Conservation (phyloP, 2,113 vertebrate genomes). For the Pachyramphus minor region DNA sequence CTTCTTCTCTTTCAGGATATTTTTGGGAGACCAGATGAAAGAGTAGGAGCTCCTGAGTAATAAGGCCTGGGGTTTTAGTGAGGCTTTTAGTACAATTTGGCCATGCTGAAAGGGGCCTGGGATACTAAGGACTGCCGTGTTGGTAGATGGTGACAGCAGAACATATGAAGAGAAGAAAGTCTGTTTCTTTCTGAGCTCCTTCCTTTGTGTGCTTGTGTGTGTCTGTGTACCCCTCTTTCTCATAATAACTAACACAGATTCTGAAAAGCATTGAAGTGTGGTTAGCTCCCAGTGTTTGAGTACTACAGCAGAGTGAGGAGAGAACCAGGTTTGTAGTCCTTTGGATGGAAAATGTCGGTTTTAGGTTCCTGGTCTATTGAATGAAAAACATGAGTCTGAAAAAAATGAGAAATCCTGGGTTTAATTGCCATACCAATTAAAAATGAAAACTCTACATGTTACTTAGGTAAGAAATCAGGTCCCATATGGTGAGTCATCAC, state of each 20-base stretch:
- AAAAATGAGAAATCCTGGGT: neutral
- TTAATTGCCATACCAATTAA: neutral
- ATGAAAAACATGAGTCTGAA: neutral
- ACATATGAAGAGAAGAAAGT: neutral
- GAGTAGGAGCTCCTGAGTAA: neutral
- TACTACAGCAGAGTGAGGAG: neutral
- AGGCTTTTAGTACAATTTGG: neutral
- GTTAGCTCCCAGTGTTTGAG: neutral
- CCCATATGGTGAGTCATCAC: neutral
- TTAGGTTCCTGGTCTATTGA: neutral
- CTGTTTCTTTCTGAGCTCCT: neutral
- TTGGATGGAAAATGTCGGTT: neutral
- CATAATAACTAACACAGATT: neutral
- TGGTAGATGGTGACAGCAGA: neutral
- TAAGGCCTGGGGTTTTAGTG: neutral
- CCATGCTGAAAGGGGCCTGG: neutral
- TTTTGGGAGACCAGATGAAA: neutral
- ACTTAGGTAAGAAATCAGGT: neutral
- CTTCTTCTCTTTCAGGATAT: neutral
- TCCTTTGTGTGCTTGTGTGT: neutral
- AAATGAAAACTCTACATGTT: neutral
- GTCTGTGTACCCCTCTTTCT: neutral
- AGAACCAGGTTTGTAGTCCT: neutral
- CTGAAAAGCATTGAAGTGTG: neutral
- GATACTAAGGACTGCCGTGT: neutral